Percentiles rank a stretch among this genome's conserved stretches.
These are phyloP conservation scores for Pipistrellus kuhlii DNA, from an alignment of 2,797 vertebrate species.

Conservation along the genomic window DNA sequence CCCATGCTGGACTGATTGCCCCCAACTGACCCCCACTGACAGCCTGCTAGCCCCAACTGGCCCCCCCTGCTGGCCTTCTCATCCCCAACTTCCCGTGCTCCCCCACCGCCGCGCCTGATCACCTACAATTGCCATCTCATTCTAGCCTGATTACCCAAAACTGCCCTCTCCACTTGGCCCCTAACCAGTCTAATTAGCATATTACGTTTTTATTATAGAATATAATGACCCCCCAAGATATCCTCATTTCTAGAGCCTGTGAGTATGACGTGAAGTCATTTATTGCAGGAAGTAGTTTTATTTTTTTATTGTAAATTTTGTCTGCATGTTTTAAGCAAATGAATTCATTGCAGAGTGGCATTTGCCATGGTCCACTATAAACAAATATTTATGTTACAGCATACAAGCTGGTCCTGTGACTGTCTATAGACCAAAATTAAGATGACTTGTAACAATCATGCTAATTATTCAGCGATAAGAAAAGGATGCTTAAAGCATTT, in stretches of 20 bases:
- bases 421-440: neutral
- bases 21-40: too few species aligned
- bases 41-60: too few species aligned
- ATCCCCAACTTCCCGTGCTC: too few species aligned
- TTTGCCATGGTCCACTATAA: neutral
- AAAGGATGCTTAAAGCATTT: neutral
- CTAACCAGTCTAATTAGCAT: too few species aligned
- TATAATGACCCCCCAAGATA: accelerated
- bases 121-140: too few species aligned
- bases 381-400: neutral
- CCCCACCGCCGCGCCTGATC: too few species aligned
- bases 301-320: neutral
- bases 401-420: too few species aligned
- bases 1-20: too few species aligned
- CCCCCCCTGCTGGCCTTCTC: too few species aligned
- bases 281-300: neutral
- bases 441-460: neutral
- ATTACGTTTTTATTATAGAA: neutral
- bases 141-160: too few species aligned
- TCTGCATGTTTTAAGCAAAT: neutral
- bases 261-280: accelerated
- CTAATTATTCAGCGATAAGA: neutral
- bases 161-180: too few species aligned
- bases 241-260: too few species aligned
- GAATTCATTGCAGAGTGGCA: neutral